These are phyloP conservation scores for Chorisops tibialis DNA, from an alignment of 2,888 invertebrate species.

Conservation along the genomic window DNA sequence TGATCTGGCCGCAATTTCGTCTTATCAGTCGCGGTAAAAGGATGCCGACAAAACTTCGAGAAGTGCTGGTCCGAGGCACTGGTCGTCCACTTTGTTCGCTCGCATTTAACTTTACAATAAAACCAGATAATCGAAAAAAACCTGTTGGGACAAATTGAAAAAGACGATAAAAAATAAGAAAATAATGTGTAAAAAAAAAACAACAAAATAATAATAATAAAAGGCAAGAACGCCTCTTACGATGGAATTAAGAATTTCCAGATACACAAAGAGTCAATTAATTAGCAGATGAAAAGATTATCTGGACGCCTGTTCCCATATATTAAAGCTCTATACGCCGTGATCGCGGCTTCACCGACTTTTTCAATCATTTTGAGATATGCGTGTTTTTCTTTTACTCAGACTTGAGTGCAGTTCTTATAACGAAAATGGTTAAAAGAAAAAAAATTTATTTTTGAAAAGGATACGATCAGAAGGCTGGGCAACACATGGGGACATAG, in stretches of 20 bases:
- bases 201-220: too few species aligned
- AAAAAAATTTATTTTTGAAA: constrained; percentile 6
- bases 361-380: too few species aligned
- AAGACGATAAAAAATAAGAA: neutral
- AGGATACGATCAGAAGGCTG: constrained; percentile 1
- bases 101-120: too few species aligned
- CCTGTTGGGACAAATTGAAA: constrained; percentile 7
- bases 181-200: neutral
- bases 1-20: too few species aligned
- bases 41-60: too few species aligned
- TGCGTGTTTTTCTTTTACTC: too few species aligned
- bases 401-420: constrained; percentile 16
- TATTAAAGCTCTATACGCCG: constrained; percentile 8
- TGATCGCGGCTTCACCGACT: neutral
- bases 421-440: neutral
- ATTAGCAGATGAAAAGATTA: constrained; percentile 53
- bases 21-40: too few species aligned
- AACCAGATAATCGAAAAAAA: constrained; percentile 7
- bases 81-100: too few species aligned
- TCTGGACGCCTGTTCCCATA: constrained; percentile 31
- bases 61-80: too few species aligned
- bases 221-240: neutral
- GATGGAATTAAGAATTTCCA: constrained; percentile 22
- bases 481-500: too few species aligned
- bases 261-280: constrained; percentile 52